These are phyloP conservation scores for Rhynchonycteris naso DNA, from an alignment of 2,797 vertebrate species.

Conservation along the genomic window DNA sequence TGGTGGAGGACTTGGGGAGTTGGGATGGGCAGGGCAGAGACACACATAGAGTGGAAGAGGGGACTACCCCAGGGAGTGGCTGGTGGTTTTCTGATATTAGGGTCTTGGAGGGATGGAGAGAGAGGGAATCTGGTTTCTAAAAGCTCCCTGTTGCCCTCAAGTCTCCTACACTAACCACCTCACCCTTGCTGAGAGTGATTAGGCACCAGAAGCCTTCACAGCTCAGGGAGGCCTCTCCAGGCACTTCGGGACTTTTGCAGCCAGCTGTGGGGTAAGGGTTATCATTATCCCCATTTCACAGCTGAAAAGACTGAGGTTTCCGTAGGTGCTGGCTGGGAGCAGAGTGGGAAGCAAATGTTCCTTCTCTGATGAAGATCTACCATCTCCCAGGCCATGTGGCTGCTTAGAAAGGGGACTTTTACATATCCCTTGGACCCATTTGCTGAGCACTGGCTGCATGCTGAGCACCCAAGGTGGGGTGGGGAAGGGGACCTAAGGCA, in stretches of 20 bases:
- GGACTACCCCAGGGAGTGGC: background rate
- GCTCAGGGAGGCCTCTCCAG: background rate
- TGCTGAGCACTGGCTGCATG: background rate
- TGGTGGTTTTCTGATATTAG: background rate
- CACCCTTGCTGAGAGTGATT: background rate
- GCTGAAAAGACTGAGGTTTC: background rate
- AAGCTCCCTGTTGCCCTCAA: no score
- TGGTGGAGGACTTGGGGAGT: background rate
- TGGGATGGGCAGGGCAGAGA: background rate
- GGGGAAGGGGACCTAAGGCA: background rate
- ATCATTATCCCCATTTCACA: background rate
- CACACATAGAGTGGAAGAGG: background rate
- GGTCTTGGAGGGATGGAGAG: background rate
- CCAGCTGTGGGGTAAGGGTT: background rate
- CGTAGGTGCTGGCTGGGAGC: background rate
- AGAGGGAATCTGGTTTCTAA: background rate
- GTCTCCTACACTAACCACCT: background rate
- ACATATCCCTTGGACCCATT: background rate
- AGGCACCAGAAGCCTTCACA: background rate
- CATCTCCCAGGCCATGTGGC: background rate
- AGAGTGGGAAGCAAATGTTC: background rate
- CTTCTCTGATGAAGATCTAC: background rate
- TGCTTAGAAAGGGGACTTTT: background rate
- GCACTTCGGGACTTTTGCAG: background rate
- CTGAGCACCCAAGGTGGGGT: background rate